Evolutionary conservation across 2,113 vertebrate species (phyloP).

Genomic region (Acinonyx jubatus): DNA sequence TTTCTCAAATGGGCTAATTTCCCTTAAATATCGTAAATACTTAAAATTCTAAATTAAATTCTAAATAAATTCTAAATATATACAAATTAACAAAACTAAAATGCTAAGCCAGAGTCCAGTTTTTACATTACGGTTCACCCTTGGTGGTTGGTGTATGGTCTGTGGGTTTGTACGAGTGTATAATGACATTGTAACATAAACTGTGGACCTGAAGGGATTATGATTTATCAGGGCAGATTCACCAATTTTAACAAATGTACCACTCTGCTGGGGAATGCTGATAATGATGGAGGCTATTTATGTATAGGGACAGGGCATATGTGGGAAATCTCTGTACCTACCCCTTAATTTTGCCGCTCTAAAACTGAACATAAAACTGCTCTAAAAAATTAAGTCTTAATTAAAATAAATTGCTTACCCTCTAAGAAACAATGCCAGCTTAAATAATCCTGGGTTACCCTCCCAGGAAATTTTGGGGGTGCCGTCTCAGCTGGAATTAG

Average conservation of each 20-base stretch:
- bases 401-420: background rate
- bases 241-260: background rate
- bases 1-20: conserved; percentile 47
- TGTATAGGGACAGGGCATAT: too few species aligned
- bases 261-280: background rate
- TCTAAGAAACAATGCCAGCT: background rate
- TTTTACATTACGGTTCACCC: background rate
- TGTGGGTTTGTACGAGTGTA: background rate
- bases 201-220: background rate
- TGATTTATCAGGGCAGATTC: background rate
- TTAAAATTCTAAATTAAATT: conserved; percentile 10
- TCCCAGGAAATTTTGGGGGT: background rate
- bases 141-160: background rate
- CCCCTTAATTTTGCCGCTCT: background rate
- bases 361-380: background rate
- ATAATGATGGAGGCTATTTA: background rate
- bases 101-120: background rate
- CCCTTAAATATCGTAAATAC: conserved; percentile 44
- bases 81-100: conserved; percentile 60
- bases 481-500: background rate
- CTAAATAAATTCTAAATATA: conserved; percentile 1
- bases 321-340: background rate
- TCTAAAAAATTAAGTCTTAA: background rate
- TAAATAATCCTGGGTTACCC: background rate
- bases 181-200: background rate